Evolutionary conservation across 2,113 vertebrate species (phyloP), one percentile per base, ranked within the genome.

Genomic region (Lamprotornis superbus): DNA sequence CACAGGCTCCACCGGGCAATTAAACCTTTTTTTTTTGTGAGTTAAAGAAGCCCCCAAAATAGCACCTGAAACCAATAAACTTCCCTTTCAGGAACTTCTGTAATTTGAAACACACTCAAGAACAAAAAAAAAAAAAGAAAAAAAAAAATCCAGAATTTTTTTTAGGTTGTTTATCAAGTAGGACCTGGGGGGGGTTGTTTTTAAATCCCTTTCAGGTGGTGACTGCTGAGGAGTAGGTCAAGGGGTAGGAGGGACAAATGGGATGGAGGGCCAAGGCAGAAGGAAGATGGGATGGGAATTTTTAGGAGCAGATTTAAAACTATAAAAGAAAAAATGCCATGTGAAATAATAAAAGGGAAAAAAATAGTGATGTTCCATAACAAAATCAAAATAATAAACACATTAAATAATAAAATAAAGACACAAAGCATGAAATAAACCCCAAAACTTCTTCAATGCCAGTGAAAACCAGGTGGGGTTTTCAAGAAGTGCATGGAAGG

Each of bases 51-150:
- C 83, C 89, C 94, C 94, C 37, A 67, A 84, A 97, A 97, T 96
- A 97, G 95, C 64, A 96, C 87, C 95, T 95, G 96, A 97, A 97
- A 97, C 96, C 91, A 94, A 96, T 91, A 97, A 97, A 97, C 96
- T 96, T 97, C 96, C 96, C 96, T 94, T 94, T 95, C 94, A 95
- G 93, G 95, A 97, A 94, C 96, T 96, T 96, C 95, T 95, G 96
- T 97, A 95, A 97, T 97, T 94, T 95, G 91, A 94, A 95, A 82
- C 93, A 92, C 35, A 76, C 49, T 87, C 44, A 73, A 94, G 77
- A 94, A 83, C 35, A 94, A 47, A 52, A 84, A 55, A 85, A 70
- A 46, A 40, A 50, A 80, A 47, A 71, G 24, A 68, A 49, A 50
- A 71, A 37, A 49, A 87, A 91, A 92, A 47, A 93, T 96, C 91